A percentile compares a stretch with the other conserved stretches of the same genome.
These are phyloP conservation scores for Cinclus mexicanus DNA, from an alignment of 2,113 vertebrate species.

Conservation along the genomic window DNA sequence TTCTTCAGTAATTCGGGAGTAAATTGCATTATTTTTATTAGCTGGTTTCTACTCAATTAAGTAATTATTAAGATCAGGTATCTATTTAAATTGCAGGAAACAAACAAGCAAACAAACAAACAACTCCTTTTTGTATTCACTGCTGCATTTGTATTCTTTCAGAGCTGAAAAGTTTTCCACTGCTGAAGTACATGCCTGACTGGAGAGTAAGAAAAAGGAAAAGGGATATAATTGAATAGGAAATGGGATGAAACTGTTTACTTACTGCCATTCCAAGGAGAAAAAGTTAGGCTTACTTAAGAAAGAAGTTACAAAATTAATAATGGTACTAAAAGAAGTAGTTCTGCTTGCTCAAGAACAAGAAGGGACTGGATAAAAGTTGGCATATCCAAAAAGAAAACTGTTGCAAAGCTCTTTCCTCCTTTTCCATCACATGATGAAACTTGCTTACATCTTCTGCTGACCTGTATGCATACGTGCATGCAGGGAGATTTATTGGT, in stretches of 20 bases:
- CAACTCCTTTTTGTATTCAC: background rate
- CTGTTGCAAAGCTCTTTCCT: background rate
- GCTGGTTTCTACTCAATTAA: background rate
- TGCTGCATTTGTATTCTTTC: background rate
- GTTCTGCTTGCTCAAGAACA: background rate
- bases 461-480: background rate
- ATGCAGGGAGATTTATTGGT: background rate
- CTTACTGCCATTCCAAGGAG: background rate
- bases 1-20: background rate
- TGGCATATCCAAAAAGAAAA: background rate
- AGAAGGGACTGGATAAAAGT: background rate
- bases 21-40: background rate
- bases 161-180: background rate
- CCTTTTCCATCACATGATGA: background rate
- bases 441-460: background rate
- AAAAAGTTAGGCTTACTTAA: background rate
- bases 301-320: background rate
- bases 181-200: background rate
- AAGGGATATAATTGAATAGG: background rate
- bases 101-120: too few species aligned
- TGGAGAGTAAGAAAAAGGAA: background rate
- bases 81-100: background rate
- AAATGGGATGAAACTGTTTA: background rate
- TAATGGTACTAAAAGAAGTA: background rate
- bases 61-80: background rate